phyloP scores from a whole-genome alignment of 2,888 invertebrate genomes.

The Melanostoma mellinum region DNA sequence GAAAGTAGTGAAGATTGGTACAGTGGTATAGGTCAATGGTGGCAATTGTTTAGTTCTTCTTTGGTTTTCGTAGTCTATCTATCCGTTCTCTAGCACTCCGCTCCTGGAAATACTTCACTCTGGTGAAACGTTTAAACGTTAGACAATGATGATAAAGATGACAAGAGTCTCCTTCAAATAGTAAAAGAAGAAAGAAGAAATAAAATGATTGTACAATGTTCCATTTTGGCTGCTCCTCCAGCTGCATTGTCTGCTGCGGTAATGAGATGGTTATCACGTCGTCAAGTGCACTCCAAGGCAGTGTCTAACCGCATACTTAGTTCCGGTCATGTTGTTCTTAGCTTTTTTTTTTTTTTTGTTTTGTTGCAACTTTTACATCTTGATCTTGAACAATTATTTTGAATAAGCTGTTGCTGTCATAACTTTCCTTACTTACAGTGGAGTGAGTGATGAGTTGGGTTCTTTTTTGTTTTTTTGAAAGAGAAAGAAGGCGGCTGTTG shows the following conservation, averaged over 20 bases:
- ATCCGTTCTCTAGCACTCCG: constrained; percentile 4
- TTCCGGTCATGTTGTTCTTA: constrained; percentile 60
- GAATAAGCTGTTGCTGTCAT: constrained; percentile 61
- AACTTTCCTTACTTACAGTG: constrained; percentile 58
- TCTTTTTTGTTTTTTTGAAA: constrained; percentile 22
- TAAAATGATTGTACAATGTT: constrained; percentile 42
- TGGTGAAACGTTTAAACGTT: constrained; percentile 50
- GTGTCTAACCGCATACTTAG: constrained; percentile 58
- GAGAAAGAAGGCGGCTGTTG: constrained; percentile 13
- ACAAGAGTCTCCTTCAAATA: constrained; percentile 32
- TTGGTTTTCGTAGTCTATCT: constrained; percentile 29
- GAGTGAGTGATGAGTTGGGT: constrained; percentile 61
- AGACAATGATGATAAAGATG: constrained; percentile 64
- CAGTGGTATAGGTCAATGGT: constrained; percentile 69
- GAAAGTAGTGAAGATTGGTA: constrained; percentile 71
- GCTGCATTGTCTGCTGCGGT: constrained; percentile 50
- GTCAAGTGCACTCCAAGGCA: constrained; percentile 62
- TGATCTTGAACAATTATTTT: constrained; percentile 67
- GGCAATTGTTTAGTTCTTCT: constrained; percentile 66
- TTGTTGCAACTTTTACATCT: constrained; percentile 52
- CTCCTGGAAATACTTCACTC: constrained; percentile 26
- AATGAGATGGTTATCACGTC: constrained; percentile 66
- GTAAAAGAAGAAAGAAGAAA: neutral
- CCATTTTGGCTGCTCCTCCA: constrained; percentile 55
- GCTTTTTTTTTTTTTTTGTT: constrained; percentile 7